A percentile compares a stretch with the other conserved stretches of the same genome.
phyloP scores from a whole-genome alignment of 2,888 invertebrate genomes.

The Ramazzottius varieornatus region DNA sequence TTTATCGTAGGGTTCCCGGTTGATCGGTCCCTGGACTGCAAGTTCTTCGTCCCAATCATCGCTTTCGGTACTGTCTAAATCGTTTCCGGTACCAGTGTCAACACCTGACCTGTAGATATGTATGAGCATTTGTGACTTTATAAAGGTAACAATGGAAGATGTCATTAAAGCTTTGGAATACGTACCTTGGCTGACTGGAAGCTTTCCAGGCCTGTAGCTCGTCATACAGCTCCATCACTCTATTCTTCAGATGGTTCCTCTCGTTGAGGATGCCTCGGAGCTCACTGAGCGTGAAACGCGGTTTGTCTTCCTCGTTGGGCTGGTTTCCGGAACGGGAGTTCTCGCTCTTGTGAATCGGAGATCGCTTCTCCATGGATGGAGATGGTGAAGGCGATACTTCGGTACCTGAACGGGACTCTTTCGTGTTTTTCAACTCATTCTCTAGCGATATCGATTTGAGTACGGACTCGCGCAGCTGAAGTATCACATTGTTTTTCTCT shows the following conservation, averaged over 20 bases:
- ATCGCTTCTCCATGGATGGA: neutral
- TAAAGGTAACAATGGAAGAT: neutral
- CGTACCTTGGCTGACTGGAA: neutral
- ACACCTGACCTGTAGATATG: too few species aligned
- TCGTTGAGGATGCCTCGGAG: conserved; percentile 62
- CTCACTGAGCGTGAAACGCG: conserved; percentile 55
- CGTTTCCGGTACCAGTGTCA: too few species aligned
- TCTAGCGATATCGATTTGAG: neutral
- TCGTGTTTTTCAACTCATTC: neutral
- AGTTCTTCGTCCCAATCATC: conserved; percentile 35
- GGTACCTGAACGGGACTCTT: neutral
- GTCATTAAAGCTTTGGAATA: neutral
- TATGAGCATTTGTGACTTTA: neutral
- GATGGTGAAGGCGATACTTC: neutral
- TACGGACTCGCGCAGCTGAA: neutral
- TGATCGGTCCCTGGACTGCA: conserved; percentile 83
- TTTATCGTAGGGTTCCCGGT: conserved; percentile 85
- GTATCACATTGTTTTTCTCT: neutral
- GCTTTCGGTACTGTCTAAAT: neutral
- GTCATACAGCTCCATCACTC: conserved; percentile 71
- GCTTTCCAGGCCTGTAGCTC: conserved; percentile 32
- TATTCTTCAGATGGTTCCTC: conserved; percentile 70
- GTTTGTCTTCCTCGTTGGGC: conserved; percentile 39
- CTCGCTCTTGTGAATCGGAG: neutral
- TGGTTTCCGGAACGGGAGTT: neutral